These are phyloP conservation scores for Aphelenchoides besseyi DNA, from an alignment of 1,140 invertebrate species.

Conservation along the genomic window DNA sequence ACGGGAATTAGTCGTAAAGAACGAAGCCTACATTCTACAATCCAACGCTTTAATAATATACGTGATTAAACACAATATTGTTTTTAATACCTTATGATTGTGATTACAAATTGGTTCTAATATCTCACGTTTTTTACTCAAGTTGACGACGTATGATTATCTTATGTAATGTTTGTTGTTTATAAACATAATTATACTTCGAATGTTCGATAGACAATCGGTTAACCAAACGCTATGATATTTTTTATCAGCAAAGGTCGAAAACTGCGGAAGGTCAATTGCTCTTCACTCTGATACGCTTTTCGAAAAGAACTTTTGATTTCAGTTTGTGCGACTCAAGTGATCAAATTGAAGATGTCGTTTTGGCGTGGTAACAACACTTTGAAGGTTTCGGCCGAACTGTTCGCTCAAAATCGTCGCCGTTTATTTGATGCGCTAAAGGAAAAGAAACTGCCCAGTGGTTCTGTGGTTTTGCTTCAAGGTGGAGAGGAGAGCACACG, in stretches of 20 bases:
- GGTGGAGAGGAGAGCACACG: constrained; percentile 55
- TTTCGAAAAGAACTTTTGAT: no score
- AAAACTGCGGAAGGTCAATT: background rate
- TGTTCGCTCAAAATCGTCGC: constrained; percentile 52
- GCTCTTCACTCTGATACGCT: constrained; percentile 1
- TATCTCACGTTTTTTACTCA: background rate
- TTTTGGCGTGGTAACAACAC: constrained; percentile 54
- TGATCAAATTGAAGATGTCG: constrained; percentile 39
- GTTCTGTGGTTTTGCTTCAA: constrained; percentile 46
- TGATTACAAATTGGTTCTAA: no score
- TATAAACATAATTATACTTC: no score
- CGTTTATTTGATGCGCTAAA: constrained; percentile 46
- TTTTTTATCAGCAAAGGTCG: background rate
- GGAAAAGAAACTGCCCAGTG: constrained; percentile 3
- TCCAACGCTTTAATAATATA: constrained; percentile 41
- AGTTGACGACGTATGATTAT: no score
- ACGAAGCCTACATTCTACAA: constrained; percentile 40
- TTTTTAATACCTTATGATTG: background rate
- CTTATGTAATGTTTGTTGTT: no score
- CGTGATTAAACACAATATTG: constrained; percentile 27
- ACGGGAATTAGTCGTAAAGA: constrained; percentile 31
- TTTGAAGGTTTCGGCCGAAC: constrained; percentile 44
- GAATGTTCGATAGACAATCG: background rate
- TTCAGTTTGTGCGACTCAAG: background rate
- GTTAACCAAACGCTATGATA: background rate